Evolutionary conservation across 2,113 vertebrate species (phyloP), one percentile per base, ranked within the genome.

Genomic region (Thamnaconus septentrionalis): DNA sequence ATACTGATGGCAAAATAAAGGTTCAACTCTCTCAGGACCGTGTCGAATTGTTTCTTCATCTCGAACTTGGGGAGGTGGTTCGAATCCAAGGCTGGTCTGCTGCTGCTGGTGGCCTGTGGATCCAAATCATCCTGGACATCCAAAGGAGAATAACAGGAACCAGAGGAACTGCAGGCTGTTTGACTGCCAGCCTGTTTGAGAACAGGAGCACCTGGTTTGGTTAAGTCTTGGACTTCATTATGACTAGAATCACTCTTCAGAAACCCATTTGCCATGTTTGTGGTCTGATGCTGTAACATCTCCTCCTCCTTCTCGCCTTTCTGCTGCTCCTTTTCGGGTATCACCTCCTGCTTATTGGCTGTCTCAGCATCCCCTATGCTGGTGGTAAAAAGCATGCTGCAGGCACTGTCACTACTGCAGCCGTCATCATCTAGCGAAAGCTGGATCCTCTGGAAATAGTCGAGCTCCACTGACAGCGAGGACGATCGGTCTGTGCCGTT

Each of bases 11-110:
- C 85, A 73, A 94, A 93, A 88, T 92, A 96, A 76, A 92, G 78
- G 31, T 0, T 74, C 73, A 95, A 88, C 78, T 96, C 94, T 82
- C 92, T 86, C 61, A 96, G 64, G 39, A 97, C 94, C 70, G 88
- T 76, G 89, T 94, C 87, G 61, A 94, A 96, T 68, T 91, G 79
- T 51, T 83, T 85, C 70, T 92, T 95, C 89, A 93, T 87, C 75
- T 93, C 91, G 80, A 93, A 93, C 79, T 90, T 57, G 0, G 75
- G 67, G 51, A 54, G 58, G 61, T 56, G 61, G 59, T 75, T 82
- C 68, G 67, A 51, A 82, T 89, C 84, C 78, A 78, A 84, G 75
- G 51, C 41, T 2, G 18, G 57, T 4, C 46, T 4, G 41, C 47
- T 52, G 5, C 5, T 64, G 41, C 68, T 58, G 3, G 5, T 8